Evolutionary conservation across 2,113 vertebrate genomes (phyloP), one percentile per base, ranked within the genome.

Genomic region (Ptychochromis oligacanthus): DNA sequence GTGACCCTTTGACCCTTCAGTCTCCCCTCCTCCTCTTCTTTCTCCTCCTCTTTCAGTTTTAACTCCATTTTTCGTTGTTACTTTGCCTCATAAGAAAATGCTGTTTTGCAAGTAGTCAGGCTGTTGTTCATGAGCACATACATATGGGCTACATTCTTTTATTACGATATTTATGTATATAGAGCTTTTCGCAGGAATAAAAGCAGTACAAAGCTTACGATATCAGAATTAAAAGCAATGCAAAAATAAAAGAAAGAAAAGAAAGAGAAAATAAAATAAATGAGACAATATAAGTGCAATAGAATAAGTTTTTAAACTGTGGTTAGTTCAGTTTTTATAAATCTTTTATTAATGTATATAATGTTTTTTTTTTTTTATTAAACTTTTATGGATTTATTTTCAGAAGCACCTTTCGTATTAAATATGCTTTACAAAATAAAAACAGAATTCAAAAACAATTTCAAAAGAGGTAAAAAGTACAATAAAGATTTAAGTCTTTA

Each of bases 1-100:
- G 83, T 92, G 85, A 88, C 75, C 88, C 76, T 65, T 82, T 91
- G 85, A 89, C 77, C 84, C 67, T 12, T 55, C 72, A 6, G 49
- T 52, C 13, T 2, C 56, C 31, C 31, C 64, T 49, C 46, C 54
- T 70, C 15, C 60, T 77, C 28, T 46, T 58, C 26, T 62, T 61
- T 67, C 8, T 46, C 65, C 43, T 72, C 65, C 15, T 64, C 81
- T 74, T 52, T 82, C 31, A 81, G 40, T 65, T 83, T 75, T 82
- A 84, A 82, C 81, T 28, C 18, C 40, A 80, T 75, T 79, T 60
- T 31, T 81, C 11, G 24, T 49, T 79, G 55, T 85, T 64, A 7
- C 64, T 52, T 31, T 52, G 9, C 4, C 31, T 74, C 14, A 85
- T 55, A 40, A 72, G 77, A 89, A 77, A 85, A 31, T 74, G 18